phyloP scores from a whole-genome alignment of 92 coral and sea anemone genomes.

The Epizoanthus fatuus region DNA sequence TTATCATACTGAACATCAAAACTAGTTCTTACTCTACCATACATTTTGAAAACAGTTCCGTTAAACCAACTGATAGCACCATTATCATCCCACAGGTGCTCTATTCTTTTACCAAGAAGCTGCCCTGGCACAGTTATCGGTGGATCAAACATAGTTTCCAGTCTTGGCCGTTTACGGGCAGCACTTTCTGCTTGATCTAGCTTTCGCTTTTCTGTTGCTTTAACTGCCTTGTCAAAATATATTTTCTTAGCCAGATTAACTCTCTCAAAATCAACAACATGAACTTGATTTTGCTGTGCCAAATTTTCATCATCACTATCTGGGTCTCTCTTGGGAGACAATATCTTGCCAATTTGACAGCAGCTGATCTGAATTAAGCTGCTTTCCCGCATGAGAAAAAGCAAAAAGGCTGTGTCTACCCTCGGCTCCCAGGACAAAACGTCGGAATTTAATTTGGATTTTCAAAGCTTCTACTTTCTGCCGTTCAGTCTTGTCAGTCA shows the following conservation, averaged over 20 bases:
- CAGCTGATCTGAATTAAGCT: slow-evolving; percentile 20
- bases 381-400: slow-evolving; percentile 31
- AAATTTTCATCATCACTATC: slow-evolving; percentile 13
- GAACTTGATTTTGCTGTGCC: slow-evolving; percentile 10
- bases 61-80: slow-evolving; percentile 9
- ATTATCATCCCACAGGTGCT: slow-evolving; percentile 3
- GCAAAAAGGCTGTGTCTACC: slow-evolving; percentile 36
- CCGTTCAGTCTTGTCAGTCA: slow-evolving; percentile 19
- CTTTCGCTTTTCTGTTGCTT: slow-evolving; percentile 3
- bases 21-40: slow-evolving; percentile 1
- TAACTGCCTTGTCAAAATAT: slow-evolving; percentile 12
- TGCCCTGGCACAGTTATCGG: slow-evolving; percentile 20
- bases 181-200: slow-evolving; percentile 14
- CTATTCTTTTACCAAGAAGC: slow-evolving; percentile 14
- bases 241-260: slow-evolving; percentile 5
- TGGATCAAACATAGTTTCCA: slow-evolving; percentile 26
- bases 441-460: slow-evolving; percentile 20
- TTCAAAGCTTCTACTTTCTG: slow-evolving; percentile 25
- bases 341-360: neutral
- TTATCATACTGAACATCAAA: slow-evolving; percentile 26
- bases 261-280: slow-evolving; percentile 14
- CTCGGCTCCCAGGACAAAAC: slow-evolving; percentile 29
- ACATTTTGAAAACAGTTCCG: slow-evolving; percentile 18
- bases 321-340: slow-evolving; percentile 17
- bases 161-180: slow-evolving; percentile 33